Base-by-base conservation (phyloP, 2,797 vertebrate genomes). In the Xenentodon cancila region DNA sequence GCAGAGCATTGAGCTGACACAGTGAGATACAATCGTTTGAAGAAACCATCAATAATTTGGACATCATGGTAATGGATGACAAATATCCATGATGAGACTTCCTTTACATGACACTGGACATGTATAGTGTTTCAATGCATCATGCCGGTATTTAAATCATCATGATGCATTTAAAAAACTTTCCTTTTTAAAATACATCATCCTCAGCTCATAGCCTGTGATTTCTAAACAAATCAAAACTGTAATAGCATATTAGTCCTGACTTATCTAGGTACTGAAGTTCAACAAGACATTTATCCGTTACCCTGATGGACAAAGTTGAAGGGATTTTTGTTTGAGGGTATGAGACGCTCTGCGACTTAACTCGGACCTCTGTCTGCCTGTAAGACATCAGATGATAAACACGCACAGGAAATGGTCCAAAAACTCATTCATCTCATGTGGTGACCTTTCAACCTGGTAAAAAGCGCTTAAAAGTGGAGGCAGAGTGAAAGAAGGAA, bases 401-500 rank as follows among this genome's bases (percentile, higher is more conserved):
- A 30, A 30, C 4, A 5, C 25, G 56, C 30, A 30, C 30, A 30
- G 30, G 30, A 30, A 30, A 30, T 30, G 30, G 5, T 6, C 30
- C 30, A 30, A 30, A 30, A 30, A 30, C 30, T 1, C 5, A 30
- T 30, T 30, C 30, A 30, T 30, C 1, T 30, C 30, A 30, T 8
- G 30, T 8, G 30, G 66, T 20, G 18, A 66, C 48, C 18, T 80
- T 68, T 43, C 61, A 54, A 69, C 71, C 50, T 46, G 73, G 63
- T 34, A 21, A 74, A 67, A 75, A 34, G 43, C 59, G 65, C 67
- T 70, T 80, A 64, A 79, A 81, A 70, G 70, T 42, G 54, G 32
- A 68, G 53, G 59, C 25, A 5, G 22, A 60, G 68, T 56, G 19
- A 75, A 67, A 58, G 60, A 67, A 27, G 45, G 40, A 50, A 37